Conservation (phyloP, 2,888 invertebrate species). For the Ernsta delagoae region DNA sequence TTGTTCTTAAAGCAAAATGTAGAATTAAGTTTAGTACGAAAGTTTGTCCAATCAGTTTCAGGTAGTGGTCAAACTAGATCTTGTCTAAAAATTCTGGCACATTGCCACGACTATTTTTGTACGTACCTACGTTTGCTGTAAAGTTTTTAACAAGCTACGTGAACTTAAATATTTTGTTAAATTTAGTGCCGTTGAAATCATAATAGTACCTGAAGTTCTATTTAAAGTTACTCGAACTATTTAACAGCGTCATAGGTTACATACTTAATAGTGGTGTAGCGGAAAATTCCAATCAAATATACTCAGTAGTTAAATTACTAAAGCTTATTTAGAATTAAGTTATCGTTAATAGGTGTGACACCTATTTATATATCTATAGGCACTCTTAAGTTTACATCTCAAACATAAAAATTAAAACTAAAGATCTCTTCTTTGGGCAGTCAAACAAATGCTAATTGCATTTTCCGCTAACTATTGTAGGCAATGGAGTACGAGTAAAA, state of each 20-base stretch:
- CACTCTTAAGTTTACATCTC: not conserved
- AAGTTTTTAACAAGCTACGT: slow-evolving; percentile 5
- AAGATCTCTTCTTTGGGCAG: not conserved
- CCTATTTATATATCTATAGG: too few relatives aligned
- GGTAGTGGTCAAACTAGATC: slow-evolving; percentile 36
- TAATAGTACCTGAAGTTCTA: not conserved
- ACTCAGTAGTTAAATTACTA: too few relatives aligned
- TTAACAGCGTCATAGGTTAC: not conserved
- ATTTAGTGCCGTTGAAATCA: not conserved
- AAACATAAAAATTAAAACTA: not conserved
- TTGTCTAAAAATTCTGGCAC: slow-evolving; percentile 30
- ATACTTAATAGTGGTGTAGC: not conserved
- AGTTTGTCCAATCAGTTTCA: slow-evolving; percentile 36
- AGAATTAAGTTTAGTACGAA: slow-evolving; percentile 35
- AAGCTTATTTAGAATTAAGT: too few relatives aligned
- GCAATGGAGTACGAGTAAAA: not conserved
- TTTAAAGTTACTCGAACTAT: not conserved
- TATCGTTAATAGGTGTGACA: too few relatives aligned
- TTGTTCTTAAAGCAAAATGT: slow-evolving; percentile 31
- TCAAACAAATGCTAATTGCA: not conserved
- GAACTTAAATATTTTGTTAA: slow-evolving; percentile 4
- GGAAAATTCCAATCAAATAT: too few relatives aligned
- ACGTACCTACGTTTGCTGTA: slow-evolving; percentile 11
- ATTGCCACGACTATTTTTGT: slow-evolving; percentile 24
- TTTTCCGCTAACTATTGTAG: not conserved